These are phyloP conservation scores for Emydocephalus ijimae DNA, from an alignment of 2,113 vertebrate genomes.

Conservation along the genomic window DNA sequence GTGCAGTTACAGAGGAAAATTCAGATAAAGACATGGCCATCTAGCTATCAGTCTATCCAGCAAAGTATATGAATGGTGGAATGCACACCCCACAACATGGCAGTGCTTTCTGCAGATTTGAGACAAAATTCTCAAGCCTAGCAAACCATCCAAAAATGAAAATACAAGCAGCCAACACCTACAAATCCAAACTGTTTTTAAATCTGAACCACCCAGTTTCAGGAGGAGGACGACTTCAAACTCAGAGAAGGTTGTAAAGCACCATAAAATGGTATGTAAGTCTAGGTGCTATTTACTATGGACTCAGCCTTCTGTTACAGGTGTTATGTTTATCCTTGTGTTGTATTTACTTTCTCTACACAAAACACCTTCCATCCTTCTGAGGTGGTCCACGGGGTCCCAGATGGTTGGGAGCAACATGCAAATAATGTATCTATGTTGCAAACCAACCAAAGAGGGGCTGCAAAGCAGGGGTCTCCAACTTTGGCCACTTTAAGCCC, in stretches of 20 bases:
- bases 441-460: not conserved
- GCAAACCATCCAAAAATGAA: not conserved
- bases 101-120: not conserved
- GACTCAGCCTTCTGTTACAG: too few relatives aligned
- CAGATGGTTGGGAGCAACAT: not conserved
- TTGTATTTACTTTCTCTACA: too few relatives aligned
- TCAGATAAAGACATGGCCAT: too few relatives aligned
- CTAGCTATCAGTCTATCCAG: too few relatives aligned
- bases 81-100: not conserved
- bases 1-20: not conserved
- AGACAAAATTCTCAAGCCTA: not conserved
- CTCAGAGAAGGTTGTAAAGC: too few relatives aligned
- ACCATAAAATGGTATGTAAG: too few relatives aligned
- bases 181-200: not conserved
- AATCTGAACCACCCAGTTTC: not conserved
- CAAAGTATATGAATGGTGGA: not conserved
- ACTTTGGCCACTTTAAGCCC: too few relatives aligned
- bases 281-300: too few relatives aligned
- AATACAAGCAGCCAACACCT: not conserved
- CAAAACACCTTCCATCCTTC: not conserved
- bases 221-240: too few relatives aligned
- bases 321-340: too few relatives aligned
- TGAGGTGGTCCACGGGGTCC: not conserved
- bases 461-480: not conserved
- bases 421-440: not conserved